These are phyloP conservation scores for Liasis olivaceus DNA, from an alignment of 2,797 vertebrate species.

Conservation along the genomic window DNA sequence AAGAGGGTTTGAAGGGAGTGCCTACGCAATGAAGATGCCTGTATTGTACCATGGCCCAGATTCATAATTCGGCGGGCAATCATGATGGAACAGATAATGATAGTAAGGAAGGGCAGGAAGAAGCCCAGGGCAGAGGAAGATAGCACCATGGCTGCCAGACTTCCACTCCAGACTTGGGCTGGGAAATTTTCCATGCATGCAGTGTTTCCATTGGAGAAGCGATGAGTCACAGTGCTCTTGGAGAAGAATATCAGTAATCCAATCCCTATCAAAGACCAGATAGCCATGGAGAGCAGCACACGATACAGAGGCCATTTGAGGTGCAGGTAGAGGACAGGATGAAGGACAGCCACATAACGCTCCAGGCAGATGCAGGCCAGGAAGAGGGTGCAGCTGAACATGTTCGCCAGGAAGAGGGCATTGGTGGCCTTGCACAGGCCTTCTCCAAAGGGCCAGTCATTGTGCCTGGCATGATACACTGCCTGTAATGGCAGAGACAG, in stretches of 20 bases:
- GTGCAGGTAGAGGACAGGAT: slow-evolving; percentile 38
- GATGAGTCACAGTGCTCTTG: slow-evolving; percentile 30
- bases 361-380: slow-evolving; percentile 54
- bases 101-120: slow-evolving; percentile 48
- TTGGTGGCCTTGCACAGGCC: slow-evolving; percentile 46
- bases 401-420: slow-evolving; percentile 52
- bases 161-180: slow-evolving; percentile 12
- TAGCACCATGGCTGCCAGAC: slow-evolving; percentile 29
- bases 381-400: slow-evolving; percentile 54
- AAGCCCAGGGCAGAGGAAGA: slow-evolving; percentile 34
- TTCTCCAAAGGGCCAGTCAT: slow-evolving; percentile 56
- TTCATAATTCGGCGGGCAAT: slow-evolving; percentile 41
- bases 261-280: slow-evolving; percentile 38
- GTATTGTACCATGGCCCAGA: background rate
- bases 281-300: slow-evolving; percentile 38
- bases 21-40: slow-evolving; percentile 9
- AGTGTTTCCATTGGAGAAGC: slow-evolving; percentile 42
- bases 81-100: slow-evolving; percentile 43
- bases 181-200: slow-evolving; percentile 60
- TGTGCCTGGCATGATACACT: slow-evolving; percentile 44
- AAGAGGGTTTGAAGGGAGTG: slow-evolving; percentile 39
- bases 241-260: slow-evolving; percentile 40
- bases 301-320: slow-evolving; percentile 40
- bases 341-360: slow-evolving; percentile 48
- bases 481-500: slow-evolving; percentile 43